Evolutionary conservation across 2,113 vertebrate genomes (phyloP).

Genomic region (Odontesthes bonariensis): DNA sequence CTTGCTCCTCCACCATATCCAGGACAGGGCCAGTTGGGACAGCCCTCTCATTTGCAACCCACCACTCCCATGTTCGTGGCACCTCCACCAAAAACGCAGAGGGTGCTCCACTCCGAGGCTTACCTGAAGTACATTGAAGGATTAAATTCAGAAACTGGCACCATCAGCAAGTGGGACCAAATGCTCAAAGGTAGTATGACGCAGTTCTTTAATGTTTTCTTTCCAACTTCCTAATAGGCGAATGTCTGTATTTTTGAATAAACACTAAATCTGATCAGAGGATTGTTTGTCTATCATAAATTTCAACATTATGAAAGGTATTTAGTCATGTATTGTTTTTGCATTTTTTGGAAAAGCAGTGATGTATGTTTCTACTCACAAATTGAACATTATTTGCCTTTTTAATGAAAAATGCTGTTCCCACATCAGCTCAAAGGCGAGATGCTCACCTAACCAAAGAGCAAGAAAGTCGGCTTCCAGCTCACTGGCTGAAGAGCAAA

Average conservation of each 20-base stretch:
- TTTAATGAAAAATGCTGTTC: slow-evolving; percentile 24
- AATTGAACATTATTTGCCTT: not conserved
- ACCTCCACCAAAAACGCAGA: slow-evolving; percentile 95
- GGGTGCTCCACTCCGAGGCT: slow-evolving; percentile 97
- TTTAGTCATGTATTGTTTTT: not conserved
- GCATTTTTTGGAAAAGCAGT: not conserved
- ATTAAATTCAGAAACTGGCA: slow-evolving; percentile 91
- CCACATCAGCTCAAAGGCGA: slow-evolving; percentile 87
- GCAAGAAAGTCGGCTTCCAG: slow-evolving; percentile 94
- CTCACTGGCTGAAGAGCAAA: slow-evolving; percentile 98
- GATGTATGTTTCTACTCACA: not conserved
- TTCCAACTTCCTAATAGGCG: not conserved
- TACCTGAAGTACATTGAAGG: slow-evolving; percentile 98
- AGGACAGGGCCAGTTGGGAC: slow-evolving; percentile 87
- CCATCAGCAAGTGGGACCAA: slow-evolving; percentile 98
- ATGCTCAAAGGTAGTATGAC: slow-evolving; percentile 89
- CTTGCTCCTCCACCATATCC: slow-evolving; percentile 97
- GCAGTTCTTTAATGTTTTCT: not conserved
- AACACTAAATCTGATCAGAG: not conserved
- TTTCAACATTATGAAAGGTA: not conserved
- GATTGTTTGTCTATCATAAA: not conserved
- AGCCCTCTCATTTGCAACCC: slow-evolving; percentile 91
- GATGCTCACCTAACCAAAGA: slow-evolving; percentile 94
- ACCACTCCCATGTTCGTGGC: slow-evolving; percentile 95
- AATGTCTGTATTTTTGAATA: not conserved